Conservation (phyloP, 2,888 invertebrate species). For the Euphydryas editha region DNA sequence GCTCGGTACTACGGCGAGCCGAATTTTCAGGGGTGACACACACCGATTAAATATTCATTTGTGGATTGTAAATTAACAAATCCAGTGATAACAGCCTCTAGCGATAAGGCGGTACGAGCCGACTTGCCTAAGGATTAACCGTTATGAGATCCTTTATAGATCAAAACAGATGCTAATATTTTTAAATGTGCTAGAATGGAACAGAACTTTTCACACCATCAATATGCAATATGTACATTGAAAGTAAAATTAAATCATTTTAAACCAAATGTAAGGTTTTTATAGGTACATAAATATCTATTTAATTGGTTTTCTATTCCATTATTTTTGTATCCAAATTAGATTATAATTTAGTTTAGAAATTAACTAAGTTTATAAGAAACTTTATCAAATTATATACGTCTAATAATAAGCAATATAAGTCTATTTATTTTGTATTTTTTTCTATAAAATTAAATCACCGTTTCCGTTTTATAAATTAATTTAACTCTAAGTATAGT, state of each 20-base stretch:
- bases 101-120: conserved; percentile 57
- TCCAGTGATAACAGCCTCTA: conserved; percentile 62
- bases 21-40: conserved; percentile 74
- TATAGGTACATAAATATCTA: too few relatives aligned
- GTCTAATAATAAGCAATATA: too few relatives aligned
- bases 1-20: conserved; percentile 51
- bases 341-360: too few relatives aligned
- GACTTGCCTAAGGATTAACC: conserved; percentile 35
- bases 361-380: too few relatives aligned
- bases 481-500: background rate
- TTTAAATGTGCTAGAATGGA: background rate
- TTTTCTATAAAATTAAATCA: background rate
- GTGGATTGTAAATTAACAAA: conserved; percentile 76
- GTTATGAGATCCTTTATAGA: conserved; percentile 8
- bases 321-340: too few relatives aligned
- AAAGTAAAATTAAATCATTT: background rate
- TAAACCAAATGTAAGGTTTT: too few relatives aligned
- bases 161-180: background rate
- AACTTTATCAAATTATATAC: too few relatives aligned
- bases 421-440: too few relatives aligned
- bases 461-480: background rate
- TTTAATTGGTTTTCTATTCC: too few relatives aligned
- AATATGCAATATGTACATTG: background rate
- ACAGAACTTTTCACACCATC: background rate
- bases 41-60: conserved; percentile 76